A percentile compares a stretch with the other conserved stretches of the same genome.
Conservation (phyloP, 2,113 vertebrate genomes). For the Callospermophilus lateralis region DNA sequence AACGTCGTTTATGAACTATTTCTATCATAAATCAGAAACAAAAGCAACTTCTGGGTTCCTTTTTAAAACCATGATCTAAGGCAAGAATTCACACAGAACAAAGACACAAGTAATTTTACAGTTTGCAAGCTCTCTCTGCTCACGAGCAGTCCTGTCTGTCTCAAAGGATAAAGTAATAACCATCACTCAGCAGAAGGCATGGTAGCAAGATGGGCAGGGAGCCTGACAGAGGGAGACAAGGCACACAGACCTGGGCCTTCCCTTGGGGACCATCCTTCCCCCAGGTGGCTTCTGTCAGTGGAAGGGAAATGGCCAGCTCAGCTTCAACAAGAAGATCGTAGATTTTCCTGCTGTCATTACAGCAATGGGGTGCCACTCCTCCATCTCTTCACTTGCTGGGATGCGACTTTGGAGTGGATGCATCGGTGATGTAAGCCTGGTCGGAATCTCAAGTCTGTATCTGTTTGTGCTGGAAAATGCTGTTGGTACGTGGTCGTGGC, state of each 20-base stretch:
- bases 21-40: conserved; percentile 33
- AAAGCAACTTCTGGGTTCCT: conserved; percentile 2
- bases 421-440: neutral
- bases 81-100: conserved; percentile 54
- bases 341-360: conserved; percentile 13
- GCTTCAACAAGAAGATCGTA: neutral
- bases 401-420: neutral
- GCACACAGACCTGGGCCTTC: neutral
- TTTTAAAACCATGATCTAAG: conserved; percentile 52
- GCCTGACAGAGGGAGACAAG: neutral
- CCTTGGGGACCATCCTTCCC: conserved; percentile 36
- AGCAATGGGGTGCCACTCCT: neutral
- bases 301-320: conserved; percentile 30
- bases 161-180: conserved; percentile 50
- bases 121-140: neutral
- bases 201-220: neutral
- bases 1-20: conserved; percentile 45
- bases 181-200: conserved; percentile 44
- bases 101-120: conserved; percentile 10
- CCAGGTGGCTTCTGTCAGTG: conserved; percentile 18
- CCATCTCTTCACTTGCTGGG: neutral
- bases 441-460: neutral
- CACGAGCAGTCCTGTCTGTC: neutral
- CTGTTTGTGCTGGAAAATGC: neutral
- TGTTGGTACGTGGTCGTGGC: neutral